Conservation (phyloP, 2,888 invertebrate genomes). For the Tenthredo amoena region DNA sequence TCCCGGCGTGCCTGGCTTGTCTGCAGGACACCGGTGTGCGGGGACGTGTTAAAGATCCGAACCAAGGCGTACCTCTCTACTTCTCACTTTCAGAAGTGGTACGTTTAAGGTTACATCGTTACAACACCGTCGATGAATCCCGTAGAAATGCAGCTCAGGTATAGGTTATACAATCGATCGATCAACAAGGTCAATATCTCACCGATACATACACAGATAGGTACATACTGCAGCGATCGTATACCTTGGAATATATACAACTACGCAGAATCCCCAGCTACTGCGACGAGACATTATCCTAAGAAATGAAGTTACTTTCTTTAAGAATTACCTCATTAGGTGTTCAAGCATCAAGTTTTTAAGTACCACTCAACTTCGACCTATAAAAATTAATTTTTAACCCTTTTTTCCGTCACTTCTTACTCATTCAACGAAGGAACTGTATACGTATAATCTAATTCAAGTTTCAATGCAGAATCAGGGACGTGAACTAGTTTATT, state of each 20-base stretch:
- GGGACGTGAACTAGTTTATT: too few species aligned
- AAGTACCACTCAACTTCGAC: too few species aligned
- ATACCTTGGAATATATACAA: not conserved
- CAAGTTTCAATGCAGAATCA: not conserved
- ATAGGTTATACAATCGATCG: not conserved
- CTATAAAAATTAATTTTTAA: not conserved
- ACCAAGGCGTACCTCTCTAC: not conserved
- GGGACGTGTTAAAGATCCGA: constrained; percentile 41
- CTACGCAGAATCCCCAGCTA: not conserved
- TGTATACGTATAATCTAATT: not conserved
- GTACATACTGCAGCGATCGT: not conserved
- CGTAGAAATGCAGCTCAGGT: not conserved
- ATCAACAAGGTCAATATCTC: not conserved
- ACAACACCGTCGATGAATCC: not conserved
- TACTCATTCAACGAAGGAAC: not conserved
- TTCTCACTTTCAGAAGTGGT: not conserved
- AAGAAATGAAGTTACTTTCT: not conserved
- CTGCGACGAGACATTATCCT: not conserved
- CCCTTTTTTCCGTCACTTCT: not conserved
- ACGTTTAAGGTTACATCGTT: constrained; percentile 4
- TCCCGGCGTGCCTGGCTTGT: constrained; percentile 54
- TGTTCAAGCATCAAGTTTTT: not conserved
- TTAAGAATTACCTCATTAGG: not conserved
- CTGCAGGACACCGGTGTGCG: constrained; percentile 8
- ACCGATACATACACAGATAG: not conserved